Percentiles rank a stretch among this genome's conserved stretches.
phyloP scores from a whole-genome alignment of 2,888 invertebrate genomes.

The Athalia circularis region DNA sequence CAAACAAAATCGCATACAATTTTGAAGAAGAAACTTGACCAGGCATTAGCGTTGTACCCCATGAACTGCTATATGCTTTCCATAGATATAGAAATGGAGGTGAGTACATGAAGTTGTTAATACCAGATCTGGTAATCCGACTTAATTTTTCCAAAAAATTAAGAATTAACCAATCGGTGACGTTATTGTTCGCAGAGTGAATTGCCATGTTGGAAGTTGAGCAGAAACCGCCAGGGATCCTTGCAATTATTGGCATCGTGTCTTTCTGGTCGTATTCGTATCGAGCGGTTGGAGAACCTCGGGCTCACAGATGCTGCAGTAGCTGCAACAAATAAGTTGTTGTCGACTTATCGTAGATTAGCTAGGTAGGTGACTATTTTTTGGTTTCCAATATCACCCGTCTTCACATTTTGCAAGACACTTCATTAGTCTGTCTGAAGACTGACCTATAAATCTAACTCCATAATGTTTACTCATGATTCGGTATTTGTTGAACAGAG shows the following conservation, averaged over 20 bases:
- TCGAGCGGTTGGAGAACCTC: constrained; percentile 57
- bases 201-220: constrained; percentile 77
- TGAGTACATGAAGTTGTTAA: constrained; percentile 52
- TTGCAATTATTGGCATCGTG: constrained; percentile 66
- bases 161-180: constrained; percentile 26
- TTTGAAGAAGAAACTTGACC: constrained; percentile 57
- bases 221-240: constrained; percentile 61
- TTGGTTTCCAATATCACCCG: background rate
- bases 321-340: constrained; percentile 66
- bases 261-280: constrained; percentile 64
- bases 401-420: constrained; percentile 1
- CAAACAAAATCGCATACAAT: constrained; percentile 47
- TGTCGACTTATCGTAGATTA: constrained; percentile 65
- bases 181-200: constrained; percentile 66
- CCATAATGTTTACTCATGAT: constrained; percentile 15
- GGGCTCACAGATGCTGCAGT: constrained; percentile 56
- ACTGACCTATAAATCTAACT: no score
- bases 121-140: background rate
- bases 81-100: constrained; percentile 75
- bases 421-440: no score
- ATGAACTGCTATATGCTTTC: constrained; percentile 78
- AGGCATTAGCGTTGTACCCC: constrained; percentile 73
- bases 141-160: no score
- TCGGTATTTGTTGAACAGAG: constrained; percentile 52
- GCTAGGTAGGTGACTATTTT: constrained; percentile 58